Base-by-base conservation (phyloP, 2,113 vertebrate genomes). In the Crotalus helleri region DNA sequence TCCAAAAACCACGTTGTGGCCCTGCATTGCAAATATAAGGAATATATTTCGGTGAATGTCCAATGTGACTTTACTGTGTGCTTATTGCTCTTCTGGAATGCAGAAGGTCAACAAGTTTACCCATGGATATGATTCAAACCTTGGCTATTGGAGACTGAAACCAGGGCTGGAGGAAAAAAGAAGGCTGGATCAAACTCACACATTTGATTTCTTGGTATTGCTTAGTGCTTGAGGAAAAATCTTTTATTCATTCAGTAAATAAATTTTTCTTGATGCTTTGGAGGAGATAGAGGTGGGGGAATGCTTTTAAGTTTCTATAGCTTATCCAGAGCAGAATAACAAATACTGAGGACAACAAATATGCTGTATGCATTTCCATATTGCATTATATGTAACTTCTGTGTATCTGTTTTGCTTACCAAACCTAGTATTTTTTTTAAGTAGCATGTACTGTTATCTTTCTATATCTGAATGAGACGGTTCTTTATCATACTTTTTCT, bases 201-300 rank as follows among this genome's bases (percentile, higher is more conserved):
- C 92, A 90, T 49, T 91, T 90, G 57, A 4, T 94, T 0, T 94
- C 94, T 90, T 59, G 26, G 55, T 94, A 24, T 55, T 39, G 4
- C 44, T 95, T 92, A 8, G 90, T 92, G 89, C 89, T 92, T 86
- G 53, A 15, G 91, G 90, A 57, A 92, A 8, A 58, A 90, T 91
- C 13, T 90, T 89, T 57, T 91, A 90, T 95, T 94, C 89, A 57
- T 29, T 96, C 92, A 87, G 59, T 23, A 54, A 91, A 53, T 81
- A 91, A 94, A 86, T 39, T 93, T 96, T 92, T 94, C 91, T 19
- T 94, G 46, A 51, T 95, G 26, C 58, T 93, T 59, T 10, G 57
- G 86, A 94, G 55, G 64, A 94, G 86, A 90, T 93, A 33, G 88
- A 61, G 26, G 15, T 1, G 17, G 53, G 24, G 26, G 92, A 91